Evolutionary conservation across 2,797 vertebrate genomes (phyloP).

Genomic region (Sardinella longiceps): DNA sequence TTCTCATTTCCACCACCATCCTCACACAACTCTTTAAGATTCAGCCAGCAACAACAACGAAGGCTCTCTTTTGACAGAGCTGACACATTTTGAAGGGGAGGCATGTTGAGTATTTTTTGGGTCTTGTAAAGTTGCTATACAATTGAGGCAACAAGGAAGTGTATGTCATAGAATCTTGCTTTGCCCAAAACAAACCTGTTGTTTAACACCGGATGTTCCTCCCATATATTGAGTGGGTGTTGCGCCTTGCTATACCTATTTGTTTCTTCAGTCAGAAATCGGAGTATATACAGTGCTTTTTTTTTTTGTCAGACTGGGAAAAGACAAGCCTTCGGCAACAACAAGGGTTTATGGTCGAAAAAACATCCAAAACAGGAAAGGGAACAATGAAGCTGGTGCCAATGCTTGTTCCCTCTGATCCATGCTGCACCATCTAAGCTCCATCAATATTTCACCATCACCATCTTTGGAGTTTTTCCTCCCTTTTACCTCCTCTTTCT

Average conservation of each 20-base stretch:
- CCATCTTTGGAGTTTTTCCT: neutral
- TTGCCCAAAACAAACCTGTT: neutral
- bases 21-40: conserved; percentile 18
- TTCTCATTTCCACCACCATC: conserved; percentile 1
- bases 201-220: neutral
- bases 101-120: neutral
- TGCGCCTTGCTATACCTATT: neutral
- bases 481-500: too few species aligned
- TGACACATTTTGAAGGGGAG: neutral
- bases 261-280: neutral
- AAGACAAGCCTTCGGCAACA: neutral
- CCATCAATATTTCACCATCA: neutral
- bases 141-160: neutral
- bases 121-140: neutral
- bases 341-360: neutral
- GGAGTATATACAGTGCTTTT: neutral
- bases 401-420: neutral
- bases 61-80: neutral
- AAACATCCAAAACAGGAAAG: neutral
- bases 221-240: neutral
- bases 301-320: neutral
- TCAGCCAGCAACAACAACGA: neutral
- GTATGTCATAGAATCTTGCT: neutral
- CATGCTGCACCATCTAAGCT: neutral
- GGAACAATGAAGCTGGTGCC: neutral